Base-by-base conservation (phyloP, 2,113 vertebrate species). In the Coreoperca whiteheadi region DNA sequence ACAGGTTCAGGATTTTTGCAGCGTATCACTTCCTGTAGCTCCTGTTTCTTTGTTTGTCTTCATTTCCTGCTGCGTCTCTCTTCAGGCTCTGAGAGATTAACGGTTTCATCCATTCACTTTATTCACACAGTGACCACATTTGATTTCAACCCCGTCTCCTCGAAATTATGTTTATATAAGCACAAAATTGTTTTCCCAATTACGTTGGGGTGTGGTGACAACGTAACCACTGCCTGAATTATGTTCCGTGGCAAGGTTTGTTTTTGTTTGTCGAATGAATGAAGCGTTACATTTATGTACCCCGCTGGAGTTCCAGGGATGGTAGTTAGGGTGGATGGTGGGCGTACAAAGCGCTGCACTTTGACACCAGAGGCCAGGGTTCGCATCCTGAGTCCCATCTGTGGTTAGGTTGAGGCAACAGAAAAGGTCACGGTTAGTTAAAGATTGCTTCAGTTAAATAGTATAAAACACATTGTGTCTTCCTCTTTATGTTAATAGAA, bases 1-100 rank as follows among this genome's bases (percentile, higher is more conserved):
- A 48, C 46, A 46, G 59, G n/a, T 21, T 73, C 67, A 66, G 66
- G 28, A 51, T 60, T 67, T 67, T 0, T 69, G 43, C 20, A 46
- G n/a, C 14, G 53, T 21, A 30, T 71, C 34, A 61, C 50, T 43
- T 63, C 56, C 69, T 43, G 61, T 50, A 25, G 30, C 56, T 68
- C 43, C 1, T 25, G 9, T 63, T 48, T 71, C 34, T 16, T 37
- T 81, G 41, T 57, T 59, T 70, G 25, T 50, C 43, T 67, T 25
- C 21, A 9, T 63, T 59, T 56, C 18, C 20, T 37, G 37, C 21
- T 39, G 3, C 8, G 1, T 56, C 43, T 54, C 43, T 50, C 15
- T 69, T 75, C 2, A 37, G 28, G 6, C 6, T 74, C 32, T 50
- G 2, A 15, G 43, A 48, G 28, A 14, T n/a, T 6, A 48, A 61